Evolutionary conservation across 53 echinoderm and acorn worm genomes (phyloP).

Genomic region (Paracentrotus lividus): DNA sequence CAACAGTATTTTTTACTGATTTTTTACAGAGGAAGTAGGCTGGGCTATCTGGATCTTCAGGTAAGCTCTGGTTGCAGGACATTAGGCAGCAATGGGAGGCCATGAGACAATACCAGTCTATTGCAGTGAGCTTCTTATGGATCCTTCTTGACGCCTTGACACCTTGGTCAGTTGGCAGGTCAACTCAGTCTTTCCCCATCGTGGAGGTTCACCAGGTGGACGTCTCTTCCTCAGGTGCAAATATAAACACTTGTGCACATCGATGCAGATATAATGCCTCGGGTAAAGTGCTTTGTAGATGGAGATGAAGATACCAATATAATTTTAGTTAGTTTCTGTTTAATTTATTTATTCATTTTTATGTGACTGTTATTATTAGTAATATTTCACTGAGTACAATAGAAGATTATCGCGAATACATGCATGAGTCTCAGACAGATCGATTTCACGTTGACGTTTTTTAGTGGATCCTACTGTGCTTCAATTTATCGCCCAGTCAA

Average conservation of each 20-base stretch:
- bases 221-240: conserved; percentile 76
- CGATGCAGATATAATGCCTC: conserved; percentile 81
- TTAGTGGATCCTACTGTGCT: too few relatives aligned
- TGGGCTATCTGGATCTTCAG: conserved; percentile 73
- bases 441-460: too few relatives aligned
- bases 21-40: conserved; percentile 72
- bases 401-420: too few relatives aligned
- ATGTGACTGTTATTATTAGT: too few relatives aligned
- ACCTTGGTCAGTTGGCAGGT: conserved; percentile 86
- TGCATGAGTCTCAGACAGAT: too few relatives aligned
- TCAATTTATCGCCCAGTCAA: too few relatives aligned
- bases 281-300: conserved; percentile 62
- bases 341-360: too few relatives aligned
- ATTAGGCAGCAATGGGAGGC: conserved; percentile 90
- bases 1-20: neutral
- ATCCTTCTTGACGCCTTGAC: conserved; percentile 82
- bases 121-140: conserved; percentile 84
- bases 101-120: conserved; percentile 77
- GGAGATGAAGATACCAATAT: neutral
- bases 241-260: conserved; percentile 72
- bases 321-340: neutral
- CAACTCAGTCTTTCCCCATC: conserved; percentile 83
- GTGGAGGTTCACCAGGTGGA: conserved; percentile 87
- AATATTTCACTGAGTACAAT: too few relatives aligned
- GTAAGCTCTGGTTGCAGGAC: conserved; percentile 88